Percentiles rank a stretch among this genome's conserved stretches.
phyloP scores from a whole-genome alignment of 2,797 vertebrate genomes.

The Glossophaga mutica region DNA sequence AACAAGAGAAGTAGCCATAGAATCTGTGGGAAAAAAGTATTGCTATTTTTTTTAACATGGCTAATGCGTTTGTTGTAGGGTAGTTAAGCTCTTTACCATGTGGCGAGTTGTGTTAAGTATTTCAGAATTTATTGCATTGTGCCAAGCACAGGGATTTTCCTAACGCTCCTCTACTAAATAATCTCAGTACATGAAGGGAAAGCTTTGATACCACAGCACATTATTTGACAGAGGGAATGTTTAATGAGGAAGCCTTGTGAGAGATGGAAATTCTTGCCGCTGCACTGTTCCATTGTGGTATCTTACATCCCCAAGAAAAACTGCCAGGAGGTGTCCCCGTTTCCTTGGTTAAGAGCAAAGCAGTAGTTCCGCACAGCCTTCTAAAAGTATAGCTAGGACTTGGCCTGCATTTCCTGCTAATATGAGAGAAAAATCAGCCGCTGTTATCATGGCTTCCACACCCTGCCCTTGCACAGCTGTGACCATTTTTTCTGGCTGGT shows the following conservation, averaged over 20 bases:
- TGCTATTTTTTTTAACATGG: constrained; percentile 67
- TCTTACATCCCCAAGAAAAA: neutral
- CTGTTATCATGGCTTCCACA: neutral
- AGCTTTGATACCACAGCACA: neutral
- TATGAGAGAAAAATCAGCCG: neutral
- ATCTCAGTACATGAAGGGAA: constrained; percentile 1
- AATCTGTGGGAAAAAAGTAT: constrained; percentile 71
- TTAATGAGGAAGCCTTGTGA: neutral
- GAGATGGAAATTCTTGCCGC: neutral
- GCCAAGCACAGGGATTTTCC: neutral
- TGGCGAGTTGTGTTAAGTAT: constrained; percentile 7
- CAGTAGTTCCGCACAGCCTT: neutral
- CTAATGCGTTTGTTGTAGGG: constrained; percentile 51
- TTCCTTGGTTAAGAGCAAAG: neutral
- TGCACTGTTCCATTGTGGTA: neutral
- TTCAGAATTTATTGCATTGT: neutral
- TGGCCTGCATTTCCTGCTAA: neutral
- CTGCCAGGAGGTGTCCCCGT: neutral
- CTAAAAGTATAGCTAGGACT: neutral
- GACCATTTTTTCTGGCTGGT: neutral
- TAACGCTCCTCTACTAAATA: neutral
- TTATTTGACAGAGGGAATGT: constrained; percentile 44
- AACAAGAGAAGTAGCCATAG: constrained; percentile 61
- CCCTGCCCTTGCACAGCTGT: neutral
- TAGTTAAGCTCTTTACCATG: constrained; percentile 41